Evolutionary conservation across 2,113 vertebrate species (phyloP), one percentile per base, ranked within the genome.

Genomic region (Cervus canadensis): DNA sequence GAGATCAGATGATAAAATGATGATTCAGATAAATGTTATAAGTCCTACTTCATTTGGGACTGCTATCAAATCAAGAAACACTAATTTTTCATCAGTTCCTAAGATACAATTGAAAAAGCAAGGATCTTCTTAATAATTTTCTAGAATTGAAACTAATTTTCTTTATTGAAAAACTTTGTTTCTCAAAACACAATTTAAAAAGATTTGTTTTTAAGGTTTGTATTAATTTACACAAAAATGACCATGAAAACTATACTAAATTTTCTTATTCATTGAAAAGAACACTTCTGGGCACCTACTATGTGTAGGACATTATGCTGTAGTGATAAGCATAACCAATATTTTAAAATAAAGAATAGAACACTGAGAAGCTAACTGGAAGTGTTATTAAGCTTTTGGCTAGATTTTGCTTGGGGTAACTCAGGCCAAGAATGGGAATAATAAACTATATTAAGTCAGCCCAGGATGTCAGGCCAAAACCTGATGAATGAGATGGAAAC

Each of bases 401-500:
- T 88, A 43, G 45, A 62, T 81, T 95, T 87, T 87, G 33, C 83
- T 84, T 76, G n/a, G 26, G 71, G 64, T 50, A 93, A 76, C 10
- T 45, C 15, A 12, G 54, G 54, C 84, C 93, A 97, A 96, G 82
- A 94, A 76, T 43, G 26, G 23, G 16, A 95, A 96, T 83, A 88
- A 90, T 94, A 93, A 93, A 71, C 48, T 48, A 10, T 40, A 93
- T 36, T 54, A 50, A 95, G 83, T 54, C n/a, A 85, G 13, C 57
- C 60, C 60, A 78, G 19, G 62, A 12, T 91, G 87, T 89, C 89
- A 91, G 59, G 54, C 54, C 82, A 26, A 93, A 86, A 5, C 28
- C 64, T 97, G 79, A 97, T 83, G 59, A 97, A 95, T 86, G 84
- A 95, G 28, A 82, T 86, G 60, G 91, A 94, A 97, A 88, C 19